Conservation (phyloP, 1,140 invertebrate genomes). For the Chrysomallon squamiferum region DNA sequence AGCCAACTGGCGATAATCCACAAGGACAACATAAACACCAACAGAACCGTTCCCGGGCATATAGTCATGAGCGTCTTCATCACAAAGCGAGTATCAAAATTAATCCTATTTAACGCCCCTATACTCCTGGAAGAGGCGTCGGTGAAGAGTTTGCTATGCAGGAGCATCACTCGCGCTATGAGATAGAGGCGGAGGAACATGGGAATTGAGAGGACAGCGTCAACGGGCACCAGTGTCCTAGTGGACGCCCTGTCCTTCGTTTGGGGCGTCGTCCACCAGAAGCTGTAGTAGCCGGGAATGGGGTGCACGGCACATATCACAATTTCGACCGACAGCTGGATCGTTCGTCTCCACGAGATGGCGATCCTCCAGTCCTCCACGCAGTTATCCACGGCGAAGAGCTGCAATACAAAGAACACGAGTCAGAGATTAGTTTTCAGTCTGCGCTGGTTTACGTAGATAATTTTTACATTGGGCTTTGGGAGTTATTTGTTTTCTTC, state of each 20-base stretch:
- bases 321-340: conserved; percentile 91
- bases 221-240: conserved; percentile 63
- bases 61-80: conserved; percentile 99
- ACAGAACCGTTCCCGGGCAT: conserved; percentile 96
- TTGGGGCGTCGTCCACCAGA: conserved; percentile 85
- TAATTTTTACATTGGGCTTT: no score
- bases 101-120: conserved; percentile 98
- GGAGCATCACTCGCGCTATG: conserved; percentile 98
- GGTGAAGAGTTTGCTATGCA: conserved; percentile 99
- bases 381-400: conserved; percentile 76
- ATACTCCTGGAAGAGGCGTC: conserved; percentile 88
- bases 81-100: conserved; percentile 99
- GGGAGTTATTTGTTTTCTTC: no score
- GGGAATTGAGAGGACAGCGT: conserved; percentile 95
- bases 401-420: conserved; percentile 37
- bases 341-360: conserved; percentile 95
- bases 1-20: conserved; percentile 99
- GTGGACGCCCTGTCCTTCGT: conserved; percentile 70
- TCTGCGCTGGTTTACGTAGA: no score
- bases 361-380: conserved; percentile 99
- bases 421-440: no score
- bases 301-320: conserved; percentile 96
- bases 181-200: conserved; percentile 99
- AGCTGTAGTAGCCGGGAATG: conserved; percentile 94
- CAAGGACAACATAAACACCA: conserved; percentile 97